Base-by-base conservation (phyloP, 2,797 vertebrate genomes). In the Propithecus perrieri region DNA sequence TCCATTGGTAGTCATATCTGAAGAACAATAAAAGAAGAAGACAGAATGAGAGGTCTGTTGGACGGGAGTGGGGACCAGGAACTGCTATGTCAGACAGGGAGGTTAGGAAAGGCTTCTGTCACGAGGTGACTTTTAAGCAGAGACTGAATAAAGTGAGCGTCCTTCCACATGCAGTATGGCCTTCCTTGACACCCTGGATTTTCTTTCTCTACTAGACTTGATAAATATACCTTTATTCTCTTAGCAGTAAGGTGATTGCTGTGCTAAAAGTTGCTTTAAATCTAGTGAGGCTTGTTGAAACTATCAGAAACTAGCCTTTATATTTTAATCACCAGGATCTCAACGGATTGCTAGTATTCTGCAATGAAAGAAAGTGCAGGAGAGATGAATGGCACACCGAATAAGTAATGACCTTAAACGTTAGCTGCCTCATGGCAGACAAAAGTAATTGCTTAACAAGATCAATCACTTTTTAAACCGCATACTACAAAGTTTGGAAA, bases 401-500 rank as follows among this genome's bases (percentile, higher is more conserved):
- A 33, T 79, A 94, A 88, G 72, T 10, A 61, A 69, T 46, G 72
- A 92, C 59, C 85, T 93, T 75, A 61, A 89, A 63, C 41, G 88
- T 89, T 72, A 79, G 85, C 79, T 80, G 94, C 80, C 95, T 89
- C 28, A 81, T 53, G 92, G 92, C 24, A 69, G 65, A 88, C 85
- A 96, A 0, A 17, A 76, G 65, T 55, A 94, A 38, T 57, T 61
- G 11, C 80, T 96, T 97, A 85, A 86, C 57, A 89, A 89, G 92
- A 97, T 97, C 92, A 96, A 85, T 96, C 90, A 75, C 48, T 87
- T 95, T 96, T 46, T 96, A 92, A 97, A 96, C 89, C 15, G 75
- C 84, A 80, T 63, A 46, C 72, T 94, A 46, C 67, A 93, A 75
- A 85, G 43, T 72, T 88, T 85, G 35, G 95, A 88, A 83, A 97